phyloP scores from a whole-genome alignment of 2,888 invertebrate species.

The Neocrepidodera transversa region DNA sequence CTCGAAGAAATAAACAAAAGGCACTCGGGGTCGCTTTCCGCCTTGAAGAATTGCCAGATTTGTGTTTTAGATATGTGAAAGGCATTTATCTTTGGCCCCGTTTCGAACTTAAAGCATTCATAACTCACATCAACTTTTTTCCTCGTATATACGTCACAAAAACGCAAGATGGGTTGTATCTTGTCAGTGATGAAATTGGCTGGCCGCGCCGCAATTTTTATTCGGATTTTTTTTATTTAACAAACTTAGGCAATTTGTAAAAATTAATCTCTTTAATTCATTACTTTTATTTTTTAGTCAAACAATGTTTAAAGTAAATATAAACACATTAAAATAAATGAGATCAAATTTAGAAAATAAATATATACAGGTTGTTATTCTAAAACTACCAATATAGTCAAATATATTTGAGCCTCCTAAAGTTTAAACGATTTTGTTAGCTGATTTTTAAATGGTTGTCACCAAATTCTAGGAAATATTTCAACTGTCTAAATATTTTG shows the following conservation, averaged over 20 bases:
- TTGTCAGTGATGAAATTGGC: constrained; percentile 13
- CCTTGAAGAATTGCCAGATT: constrained; percentile 51
- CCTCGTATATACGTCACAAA: constrained; percentile 11
- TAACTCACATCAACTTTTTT: constrained; percentile 53
- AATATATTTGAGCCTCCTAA: too few relatives aligned
- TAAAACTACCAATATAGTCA: too few relatives aligned
- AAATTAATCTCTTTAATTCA: neutral
- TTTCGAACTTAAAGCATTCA: constrained; percentile 45
- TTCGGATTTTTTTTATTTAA: constrained; percentile 1
- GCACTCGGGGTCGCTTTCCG: constrained; percentile 22
- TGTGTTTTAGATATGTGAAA: constrained; percentile 48
- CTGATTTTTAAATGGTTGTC: too few relatives aligned
- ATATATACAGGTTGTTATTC: too few relatives aligned
- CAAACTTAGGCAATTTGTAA: constrained; percentile 3
- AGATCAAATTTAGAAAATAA: too few relatives aligned
- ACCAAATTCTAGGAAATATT: too few relatives aligned
- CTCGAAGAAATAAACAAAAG: constrained; percentile 39
- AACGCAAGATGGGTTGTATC: constrained; percentile 13
- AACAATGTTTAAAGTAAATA: too few relatives aligned
- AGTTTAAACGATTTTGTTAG: too few relatives aligned
- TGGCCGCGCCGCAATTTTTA: neutral
- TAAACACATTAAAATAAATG: too few relatives aligned
- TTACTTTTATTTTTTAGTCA: neutral
- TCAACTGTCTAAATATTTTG: too few relatives aligned
- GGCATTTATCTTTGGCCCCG: constrained; percentile 46